Percentiles rank a stretch among this genome's conserved stretches.
Conservation (phyloP, 2,797 vertebrate species). For the Silurus lanzhouensis region DNA sequence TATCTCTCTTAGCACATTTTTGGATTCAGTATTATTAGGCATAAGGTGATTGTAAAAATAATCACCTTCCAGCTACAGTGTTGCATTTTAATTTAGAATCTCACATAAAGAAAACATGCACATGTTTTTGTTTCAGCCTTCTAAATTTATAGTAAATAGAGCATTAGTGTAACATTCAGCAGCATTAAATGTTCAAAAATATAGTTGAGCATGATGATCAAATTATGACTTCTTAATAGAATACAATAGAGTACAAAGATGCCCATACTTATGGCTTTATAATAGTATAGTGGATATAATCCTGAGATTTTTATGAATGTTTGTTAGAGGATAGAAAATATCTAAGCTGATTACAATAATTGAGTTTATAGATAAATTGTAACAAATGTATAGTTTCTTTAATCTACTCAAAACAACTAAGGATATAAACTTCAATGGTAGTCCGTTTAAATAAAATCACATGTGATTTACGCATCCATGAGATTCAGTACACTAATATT, state of each 20-base stretch:
- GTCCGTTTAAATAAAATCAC: background rate
- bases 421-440: background rate
- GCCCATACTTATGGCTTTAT: background rate
- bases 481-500: background rate
- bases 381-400: background rate
- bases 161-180: background rate
- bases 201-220: background rate
- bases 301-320: background rate
- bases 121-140: background rate
- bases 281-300: background rate
- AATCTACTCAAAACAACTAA: background rate
- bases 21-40: constrained; percentile 1
- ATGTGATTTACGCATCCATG: background rate
- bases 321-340: background rate
- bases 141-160: background rate
- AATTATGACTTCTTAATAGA: background rate
- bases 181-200: background rate
- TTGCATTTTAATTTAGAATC: background rate
- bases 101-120: background rate
- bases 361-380: background rate
- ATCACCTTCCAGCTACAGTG: background rate
- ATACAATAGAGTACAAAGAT: background rate
- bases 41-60: background rate
- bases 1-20: background rate
- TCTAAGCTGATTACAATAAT: background rate